These are phyloP conservation scores for Acronicta aceris DNA, from an alignment of 2,888 invertebrate genomes.

Conservation along the genomic window DNA sequence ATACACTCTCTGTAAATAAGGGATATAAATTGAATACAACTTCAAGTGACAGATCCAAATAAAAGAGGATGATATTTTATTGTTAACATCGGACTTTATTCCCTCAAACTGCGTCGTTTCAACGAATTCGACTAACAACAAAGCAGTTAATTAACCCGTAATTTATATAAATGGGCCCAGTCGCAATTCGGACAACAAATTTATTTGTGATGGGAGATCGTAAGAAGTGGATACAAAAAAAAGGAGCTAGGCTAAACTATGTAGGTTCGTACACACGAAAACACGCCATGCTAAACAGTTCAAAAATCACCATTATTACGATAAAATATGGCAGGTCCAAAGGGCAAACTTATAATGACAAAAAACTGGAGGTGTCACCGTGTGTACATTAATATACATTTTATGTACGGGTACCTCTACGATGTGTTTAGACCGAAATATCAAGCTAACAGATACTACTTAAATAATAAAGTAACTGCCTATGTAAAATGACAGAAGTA, in stretches of 20 bases:
- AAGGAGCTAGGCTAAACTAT: conserved; percentile 45
- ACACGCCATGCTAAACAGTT: too few species aligned
- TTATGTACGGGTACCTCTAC: too few species aligned
- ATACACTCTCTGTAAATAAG: conserved; percentile 16
- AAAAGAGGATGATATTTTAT: conserved; percentile 70
- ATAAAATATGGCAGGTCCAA: too few species aligned
- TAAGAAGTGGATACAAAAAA: conserved; percentile 59
- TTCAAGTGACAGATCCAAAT: conserved; percentile 38
- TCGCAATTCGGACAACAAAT: conserved; percentile 80
- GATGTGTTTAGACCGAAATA: conserved; percentile 35
- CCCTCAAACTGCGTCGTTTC: conserved; percentile 72
- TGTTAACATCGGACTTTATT: conserved; percentile 66
- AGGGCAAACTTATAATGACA: too few species aligned
- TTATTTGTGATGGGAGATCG: conserved; percentile 78
- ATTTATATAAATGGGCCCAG: conserved; percentile 81
- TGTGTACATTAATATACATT: too few species aligned
- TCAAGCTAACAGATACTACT: conserved; percentile 61
- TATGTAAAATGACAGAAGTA: conserved; percentile 51
- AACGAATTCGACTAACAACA: conserved; percentile 77
- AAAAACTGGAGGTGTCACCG: too few species aligned
- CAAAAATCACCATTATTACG: too few species aligned
- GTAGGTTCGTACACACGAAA: neutral
- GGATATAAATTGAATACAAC: conserved; percentile 36
- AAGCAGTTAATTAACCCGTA: conserved; percentile 82
- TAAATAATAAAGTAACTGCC: conserved; percentile 54